These are phyloP conservation scores for Dryococelus australis DNA, from an alignment of 2,888 invertebrate genomes.

Conservation along the genomic window DNA sequence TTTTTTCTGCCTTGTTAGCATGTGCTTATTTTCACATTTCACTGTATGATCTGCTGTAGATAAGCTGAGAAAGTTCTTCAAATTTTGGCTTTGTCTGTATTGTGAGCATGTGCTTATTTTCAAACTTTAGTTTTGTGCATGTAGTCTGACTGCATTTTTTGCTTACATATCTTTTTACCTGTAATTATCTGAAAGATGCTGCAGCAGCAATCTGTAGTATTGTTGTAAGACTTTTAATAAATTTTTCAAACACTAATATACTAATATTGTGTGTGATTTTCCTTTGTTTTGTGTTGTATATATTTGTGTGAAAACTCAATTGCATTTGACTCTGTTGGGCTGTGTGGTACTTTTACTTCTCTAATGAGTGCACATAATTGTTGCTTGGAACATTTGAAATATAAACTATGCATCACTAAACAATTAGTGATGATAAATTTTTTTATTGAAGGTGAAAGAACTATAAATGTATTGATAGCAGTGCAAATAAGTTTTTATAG, in stretches of 20 bases:
- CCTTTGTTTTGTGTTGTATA: too few species aligned
- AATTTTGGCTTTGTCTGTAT: constrained; percentile 3
- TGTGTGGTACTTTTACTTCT: too few species aligned
- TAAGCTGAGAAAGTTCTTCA: constrained; percentile 60
- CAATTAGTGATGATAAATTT: too few species aligned
- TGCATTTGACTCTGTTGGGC: too few species aligned
- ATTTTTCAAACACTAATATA: not conserved
- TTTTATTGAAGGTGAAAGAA: too few species aligned
- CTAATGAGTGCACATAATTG: too few species aligned
- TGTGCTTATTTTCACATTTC: not conserved
- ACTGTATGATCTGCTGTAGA: constrained; percentile 76
- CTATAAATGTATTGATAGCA: too few species aligned
- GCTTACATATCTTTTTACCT: not conserved
- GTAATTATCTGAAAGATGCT: not conserved
- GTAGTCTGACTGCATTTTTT: not conserved
- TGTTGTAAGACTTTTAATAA: not conserved
- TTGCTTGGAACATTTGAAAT: too few species aligned
- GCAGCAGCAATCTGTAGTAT: not conserved
- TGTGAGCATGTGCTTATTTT: not conserved
- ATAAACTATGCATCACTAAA: too few species aligned
- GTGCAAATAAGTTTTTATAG: too few species aligned
- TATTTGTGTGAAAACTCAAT: too few species aligned
- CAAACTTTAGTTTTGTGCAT: not conserved
- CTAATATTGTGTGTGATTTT: too few species aligned
- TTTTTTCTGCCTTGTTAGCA: not conserved